These are phyloP conservation scores for Anthophora plumipes DNA, from an alignment of 2,888 invertebrate genomes.

Conservation along the genomic window DNA sequence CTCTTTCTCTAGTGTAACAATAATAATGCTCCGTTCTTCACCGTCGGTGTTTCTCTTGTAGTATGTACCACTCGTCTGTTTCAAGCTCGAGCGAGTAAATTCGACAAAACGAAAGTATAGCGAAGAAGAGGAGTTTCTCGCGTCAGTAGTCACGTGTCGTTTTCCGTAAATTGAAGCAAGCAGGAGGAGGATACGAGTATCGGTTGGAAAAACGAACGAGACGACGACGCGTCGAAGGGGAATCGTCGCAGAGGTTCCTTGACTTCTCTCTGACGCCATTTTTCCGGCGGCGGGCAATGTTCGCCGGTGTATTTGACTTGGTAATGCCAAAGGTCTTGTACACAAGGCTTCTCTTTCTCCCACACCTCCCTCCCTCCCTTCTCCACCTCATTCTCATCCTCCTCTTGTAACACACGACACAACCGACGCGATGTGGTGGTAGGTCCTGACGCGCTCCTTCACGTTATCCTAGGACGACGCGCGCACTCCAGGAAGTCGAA, in stretches of 20 bases:
- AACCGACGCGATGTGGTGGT: slow-evolving; percentile 75
- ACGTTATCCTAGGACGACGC: slow-evolving; percentile 70
- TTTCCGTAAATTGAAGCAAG: slow-evolving; percentile 72
- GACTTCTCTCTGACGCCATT: slow-evolving; percentile 77
- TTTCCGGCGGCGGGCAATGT: slow-evolving; percentile 76
- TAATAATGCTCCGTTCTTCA: neutral
- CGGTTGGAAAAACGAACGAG: slow-evolving; percentile 13
- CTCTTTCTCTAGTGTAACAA: slow-evolving; percentile 33
- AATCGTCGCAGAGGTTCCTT: slow-evolving; percentile 75
- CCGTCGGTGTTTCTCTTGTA: no score
- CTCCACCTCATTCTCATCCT: no score
- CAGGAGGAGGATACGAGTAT: neutral
- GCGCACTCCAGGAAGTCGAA: slow-evolving; percentile 33
- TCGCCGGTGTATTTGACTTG: slow-evolving; percentile 81
- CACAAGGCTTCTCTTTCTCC: slow-evolving; percentile 57
- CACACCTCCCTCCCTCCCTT: no score
- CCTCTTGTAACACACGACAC: slow-evolving; percentile 55
- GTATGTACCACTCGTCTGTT: no score
- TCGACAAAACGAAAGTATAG: slow-evolving; percentile 24
- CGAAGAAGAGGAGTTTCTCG: slow-evolving; percentile 3
- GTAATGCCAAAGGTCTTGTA: slow-evolving; percentile 80
- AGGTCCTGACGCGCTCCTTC: slow-evolving; percentile 74
- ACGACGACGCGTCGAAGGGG: slow-evolving; percentile 26
- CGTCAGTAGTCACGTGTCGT: slow-evolving; percentile 54
- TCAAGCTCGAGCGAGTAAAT: slow-evolving; percentile 67